phyloP scores from a whole-genome alignment of 2,888 invertebrate genomes.

The Doris montereyensis region DNA sequence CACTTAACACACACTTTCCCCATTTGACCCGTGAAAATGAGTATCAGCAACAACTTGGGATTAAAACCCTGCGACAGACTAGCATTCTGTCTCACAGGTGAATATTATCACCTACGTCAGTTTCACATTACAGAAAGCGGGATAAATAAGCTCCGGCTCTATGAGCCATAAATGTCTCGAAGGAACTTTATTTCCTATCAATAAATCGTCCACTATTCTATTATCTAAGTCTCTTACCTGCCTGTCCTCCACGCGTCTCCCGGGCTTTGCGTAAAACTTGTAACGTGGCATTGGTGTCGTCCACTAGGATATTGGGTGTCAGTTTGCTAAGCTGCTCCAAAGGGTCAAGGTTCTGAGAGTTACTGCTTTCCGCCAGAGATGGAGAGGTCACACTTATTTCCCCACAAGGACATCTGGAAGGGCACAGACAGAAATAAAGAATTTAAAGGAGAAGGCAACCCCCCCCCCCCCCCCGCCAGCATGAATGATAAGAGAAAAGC shows the following conservation, averaged over 20 bases:
- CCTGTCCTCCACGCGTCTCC: constrained; percentile 29
- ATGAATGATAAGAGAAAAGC: not conserved
- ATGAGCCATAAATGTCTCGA: too few species aligned
- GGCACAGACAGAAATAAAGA: not conserved
- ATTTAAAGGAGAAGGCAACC: not conserved
- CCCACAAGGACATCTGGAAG: constrained; percentile 84
- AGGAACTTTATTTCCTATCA: too few species aligned
- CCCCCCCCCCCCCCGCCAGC: not conserved
- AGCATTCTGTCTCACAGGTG: too few species aligned
- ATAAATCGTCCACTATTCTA: too few species aligned
- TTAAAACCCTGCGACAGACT: too few species aligned
- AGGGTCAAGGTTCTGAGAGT: constrained; percentile 76
- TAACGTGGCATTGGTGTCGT: constrained; percentile 79
- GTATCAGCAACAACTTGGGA: too few species aligned
- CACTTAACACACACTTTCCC: too few species aligned
- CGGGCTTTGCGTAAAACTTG: constrained; percentile 53
- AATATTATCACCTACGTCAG: too few species aligned
- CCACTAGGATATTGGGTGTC: constrained; percentile 78
- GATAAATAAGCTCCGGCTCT: too few species aligned
- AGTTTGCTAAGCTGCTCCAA: constrained; percentile 77
- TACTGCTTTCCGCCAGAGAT: constrained; percentile 82
- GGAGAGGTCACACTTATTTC: constrained; percentile 94
- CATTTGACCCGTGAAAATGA: too few species aligned
- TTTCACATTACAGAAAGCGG: too few species aligned
- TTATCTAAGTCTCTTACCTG: too few species aligned